Evolutionary conservation across 2,797 vertebrate genomes (phyloP), one percentile per base, ranked within the genome.

Genomic region (Toxotes lorentzi): DNA sequence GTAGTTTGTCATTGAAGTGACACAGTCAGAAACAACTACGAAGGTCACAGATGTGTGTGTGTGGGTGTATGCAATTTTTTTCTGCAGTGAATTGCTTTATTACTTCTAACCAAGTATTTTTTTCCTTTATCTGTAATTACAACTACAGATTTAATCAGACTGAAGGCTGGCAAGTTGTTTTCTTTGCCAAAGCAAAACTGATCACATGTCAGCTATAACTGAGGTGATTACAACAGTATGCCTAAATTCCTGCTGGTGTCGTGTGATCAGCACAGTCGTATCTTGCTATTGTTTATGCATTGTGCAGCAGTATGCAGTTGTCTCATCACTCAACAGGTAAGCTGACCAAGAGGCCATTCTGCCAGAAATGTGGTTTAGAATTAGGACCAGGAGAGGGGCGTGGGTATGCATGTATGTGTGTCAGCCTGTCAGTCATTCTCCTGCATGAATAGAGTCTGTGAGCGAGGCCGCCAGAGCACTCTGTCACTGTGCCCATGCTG

Each of bases 361-460:
- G 35, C 10, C 19, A 12, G 60, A 48, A 27, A 48, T 63, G 12
- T 30, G 58, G 58, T 59, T 70, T 32, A 6, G 51, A 59, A 78
- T 82, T 34, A 59, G n/a, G 48, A 76, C 12, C 16, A 70, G 21
- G 14, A 24, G 10, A 0, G 0, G 35, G 7, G 17, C 41, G 60
- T 59, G 38, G 19, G 62, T 63, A 17, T 40, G 51, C 43, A 38
- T 62, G 35, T 21, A n/a, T 40, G 57, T n/a, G 45, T 65, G 27
- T 59, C 54, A 48, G 35, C 45, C 24, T 64, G 77, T 87, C 76
- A 74, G 70, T 87, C 70, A 76, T 17, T 64, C n/a, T 60, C 71
- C 67, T 50, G 24, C 59, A 70, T 61, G 23, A 38, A 61, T 38
- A 61, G 53, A 65, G 69, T 62, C 81, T 67, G 71, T 67, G 77